Evolutionary conservation across 2,888 invertebrate genomes (phyloP).

Genomic region (Oscheius myriophilus): DNA sequence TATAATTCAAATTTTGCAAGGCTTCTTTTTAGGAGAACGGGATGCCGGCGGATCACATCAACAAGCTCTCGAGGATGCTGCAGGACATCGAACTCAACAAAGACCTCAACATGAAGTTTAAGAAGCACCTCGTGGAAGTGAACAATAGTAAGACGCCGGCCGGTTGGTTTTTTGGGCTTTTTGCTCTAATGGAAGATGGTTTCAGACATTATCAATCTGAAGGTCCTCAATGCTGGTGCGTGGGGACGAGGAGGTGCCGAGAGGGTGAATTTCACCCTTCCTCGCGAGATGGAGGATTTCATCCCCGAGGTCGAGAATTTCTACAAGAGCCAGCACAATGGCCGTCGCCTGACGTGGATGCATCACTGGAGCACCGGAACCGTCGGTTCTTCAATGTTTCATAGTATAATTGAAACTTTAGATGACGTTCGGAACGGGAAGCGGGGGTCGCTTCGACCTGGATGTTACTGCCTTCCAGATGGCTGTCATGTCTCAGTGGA

Average conservation of each 20-base stretch:
- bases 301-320: conserved; percentile 99
- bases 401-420: conserved; percentile 62
- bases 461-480: conserved; percentile 99
- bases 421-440: conserved; percentile 91
- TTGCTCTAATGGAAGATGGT: no score
- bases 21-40: conserved; percentile 83
- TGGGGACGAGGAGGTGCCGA: conserved; percentile 88
- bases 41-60: conserved; percentile 99
- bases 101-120: conserved; percentile 86
- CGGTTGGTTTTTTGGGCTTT: conserved; percentile 33
- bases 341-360: conserved; percentile 96
- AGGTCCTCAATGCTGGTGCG: conserved; percentile 97
- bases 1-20: no score
- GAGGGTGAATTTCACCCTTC: conserved; percentile 88
- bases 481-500: conserved; percentile 99
- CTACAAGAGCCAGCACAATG: conserved; percentile 95
- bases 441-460: conserved; percentile 88
- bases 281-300: conserved; percentile 96
- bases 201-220: conserved; percentile 85
- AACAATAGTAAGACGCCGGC: conserved; percentile 52
- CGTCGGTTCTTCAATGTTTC: conserved; percentile 72
- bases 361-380: conserved; percentile 99
- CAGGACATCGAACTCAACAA: conserved; percentile 86
- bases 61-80: conserved; percentile 93
- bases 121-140: conserved; percentile 68